Percentiles rank a stretch among this genome's conserved stretches.
These are phyloP conservation scores for Melitaea athalia DNA, from an alignment of 2,888 invertebrate genomes.

Conservation along the genomic window DNA sequence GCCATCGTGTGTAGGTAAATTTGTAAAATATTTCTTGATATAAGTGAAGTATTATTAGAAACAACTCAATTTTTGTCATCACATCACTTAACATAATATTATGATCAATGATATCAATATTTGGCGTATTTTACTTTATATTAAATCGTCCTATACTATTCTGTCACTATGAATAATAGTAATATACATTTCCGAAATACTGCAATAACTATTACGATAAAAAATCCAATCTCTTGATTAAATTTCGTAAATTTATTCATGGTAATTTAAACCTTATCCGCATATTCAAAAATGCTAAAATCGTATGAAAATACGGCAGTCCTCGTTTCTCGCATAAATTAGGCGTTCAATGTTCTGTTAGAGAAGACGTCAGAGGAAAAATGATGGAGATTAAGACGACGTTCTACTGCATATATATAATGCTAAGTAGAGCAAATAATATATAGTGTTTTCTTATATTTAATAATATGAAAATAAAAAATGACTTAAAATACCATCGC, in stretches of 20 bases:
- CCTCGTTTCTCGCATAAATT: constrained; percentile 20
- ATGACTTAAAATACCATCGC: too few relatives aligned
- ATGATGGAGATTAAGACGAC: constrained; percentile 17
- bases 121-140: neutral
- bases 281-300: constrained; percentile 25
- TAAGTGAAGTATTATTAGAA: too few relatives aligned
- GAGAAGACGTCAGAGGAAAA: constrained; percentile 26
- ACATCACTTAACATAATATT: too few relatives aligned
- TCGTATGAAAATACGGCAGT: constrained; percentile 11
- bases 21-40: too few relatives aligned
- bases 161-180: neutral
- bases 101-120: neutral
- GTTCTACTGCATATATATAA: neutral
- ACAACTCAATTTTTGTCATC: too few relatives aligned
- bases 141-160: neutral
- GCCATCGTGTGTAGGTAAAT: too few relatives aligned
- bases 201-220: constrained; percentile 13
- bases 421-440: neutral
- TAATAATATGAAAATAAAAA: neutral
- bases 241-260: constrained; percentile 3
- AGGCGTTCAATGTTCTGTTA: constrained; percentile 26
- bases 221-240: constrained; percentile 13
- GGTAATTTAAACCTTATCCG: constrained; percentile 12
- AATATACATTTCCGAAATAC: constrained; percentile 1
- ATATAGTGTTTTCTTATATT: neutral